Percentiles rank a stretch among this genome's conserved stretches.
phyloP scores from a whole-genome alignment of 2,888 invertebrate species.

The Tetramorium bicarinatum region DNA sequence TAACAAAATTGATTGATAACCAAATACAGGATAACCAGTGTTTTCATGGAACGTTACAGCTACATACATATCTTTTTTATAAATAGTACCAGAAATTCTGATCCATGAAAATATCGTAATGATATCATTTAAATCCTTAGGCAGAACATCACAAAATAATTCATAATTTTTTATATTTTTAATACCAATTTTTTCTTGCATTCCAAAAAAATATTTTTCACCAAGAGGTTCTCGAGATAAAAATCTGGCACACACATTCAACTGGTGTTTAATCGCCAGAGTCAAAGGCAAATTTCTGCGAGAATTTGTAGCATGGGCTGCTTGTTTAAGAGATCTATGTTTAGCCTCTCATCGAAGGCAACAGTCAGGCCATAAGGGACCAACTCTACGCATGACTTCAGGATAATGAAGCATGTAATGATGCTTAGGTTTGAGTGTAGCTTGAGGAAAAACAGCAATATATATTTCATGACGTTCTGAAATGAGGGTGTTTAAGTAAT shows the following conservation, averaged over 20 bases:
- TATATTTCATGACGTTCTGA: slow-evolving; percentile 20
- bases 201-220: slow-evolving; percentile 17
- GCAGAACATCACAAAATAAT: background rate
- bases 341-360: slow-evolving; percentile 8
- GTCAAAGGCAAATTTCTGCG: slow-evolving; percentile 8
- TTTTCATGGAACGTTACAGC: background rate
- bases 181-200: slow-evolving; percentile 4
- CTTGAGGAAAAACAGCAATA: background rate
- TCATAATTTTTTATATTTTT: background rate
- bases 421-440: slow-evolving; percentile 13
- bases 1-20: background rate
- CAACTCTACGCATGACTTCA: slow-evolving; percentile 1
- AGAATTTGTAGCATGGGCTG: slow-evolving; percentile 2
- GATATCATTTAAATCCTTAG: background rate
- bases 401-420: slow-evolving; percentile 17
- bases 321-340: slow-evolving; percentile 3
- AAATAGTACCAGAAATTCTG: slow-evolving; percentile 7
- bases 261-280: background rate
- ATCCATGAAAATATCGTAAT: slow-evolving; percentile 5
- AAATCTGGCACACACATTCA: slow-evolving; percentile 2
- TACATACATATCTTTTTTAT: background rate
- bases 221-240: background rate
- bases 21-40: slow-evolving; percentile 15
- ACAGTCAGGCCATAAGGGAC: slow-evolving; percentile 1
- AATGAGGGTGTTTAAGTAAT: background rate